Base-by-base conservation (phyloP, 1,140 invertebrate genomes). In the Episyrphus balteatus region DNA sequence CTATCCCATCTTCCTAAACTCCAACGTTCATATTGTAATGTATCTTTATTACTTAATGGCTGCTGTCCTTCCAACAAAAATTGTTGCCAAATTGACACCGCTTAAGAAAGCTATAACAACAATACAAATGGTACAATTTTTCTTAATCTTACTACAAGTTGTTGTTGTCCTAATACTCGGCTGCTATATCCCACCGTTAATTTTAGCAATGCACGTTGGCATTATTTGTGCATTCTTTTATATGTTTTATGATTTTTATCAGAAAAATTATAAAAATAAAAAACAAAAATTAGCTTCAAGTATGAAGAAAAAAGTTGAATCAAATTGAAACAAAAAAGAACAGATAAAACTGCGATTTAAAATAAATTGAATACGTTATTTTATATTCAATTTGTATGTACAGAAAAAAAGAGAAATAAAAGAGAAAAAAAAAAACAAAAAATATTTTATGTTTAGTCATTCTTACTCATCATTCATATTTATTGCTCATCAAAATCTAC, bases 11-110 rank as follows among this genome's bases (percentile, higher is more conserved):
- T 59, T 85, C 5, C 80, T 93, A 49, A 96, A 96, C 62, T 81
- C 84, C 46, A 76, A 74, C 47, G 76, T 88, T 2, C 77, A 72
- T 71, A 80, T 82, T 2, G 63, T 88, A 33, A 91, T 92, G 87
- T 92, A 92, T 60, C 66, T 75, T 0, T 92, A 92, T 62, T 92
- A 92, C 59, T 73, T 88, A 49, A 66, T 89, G 1, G 74, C 88
- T 0, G 84, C 86, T 5, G 68, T 91, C 37, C 88, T 88, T 5
- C 64, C 66, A 48, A 54, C 61, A 13, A 51, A 49, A 0, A 41
- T 61, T 26, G 52, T 70, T 26, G 59, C 53, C 18, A 36, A 50
- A 33, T 45, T 71, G 31, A 46, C 40, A 18, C 57, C 56, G 3
- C 52, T 70, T 9, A 73, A 73, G 56, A 65, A 70, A 46, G 58